Base-by-base conservation (phyloP, 35 echinoderm and acorn worm species). In the Apostichopus japonicus region DNA sequence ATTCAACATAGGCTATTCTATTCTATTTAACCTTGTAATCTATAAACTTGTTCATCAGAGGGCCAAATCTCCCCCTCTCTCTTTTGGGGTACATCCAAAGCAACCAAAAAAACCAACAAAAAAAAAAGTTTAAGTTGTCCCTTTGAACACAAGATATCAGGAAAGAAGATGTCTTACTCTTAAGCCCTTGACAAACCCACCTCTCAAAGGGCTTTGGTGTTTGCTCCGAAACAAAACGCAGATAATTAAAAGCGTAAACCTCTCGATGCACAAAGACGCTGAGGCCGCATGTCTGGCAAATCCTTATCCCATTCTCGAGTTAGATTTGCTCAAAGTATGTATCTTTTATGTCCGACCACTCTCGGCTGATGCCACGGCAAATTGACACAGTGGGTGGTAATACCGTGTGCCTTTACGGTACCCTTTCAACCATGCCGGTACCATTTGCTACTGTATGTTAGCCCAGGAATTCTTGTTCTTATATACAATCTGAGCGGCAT, bases 301-400 rank as follows among this genome's bases (percentile, higher is more conserved):
- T 87, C 63, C 27, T 87, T 55, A 87, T 87, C 86, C 86, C 57
- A 65, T 87, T 87, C 86, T 63, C 56, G 86, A 65, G 63, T 51
- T 63, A 51, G 86, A 87, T 87, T 87, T 87, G 63, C 56, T 24
- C 57, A 63, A 87, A 63, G 55, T 87, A 87, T 87, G 86, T 87
- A 87, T 87, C 86, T 25, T 87, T 87, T 63, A 65, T 62, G 86
- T 27, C 6, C 16, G 51, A 71, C 86, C 86, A 67, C 86, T 87
- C 11, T 51, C 24, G 22, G 86, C 21, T 87, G 86, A 87, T 71
- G 86, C 63, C 56, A 57, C n/a, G n/a, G 63, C 86, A 87, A 87
- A 87, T 87, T 87, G 86, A 87, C 86, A 87, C 86, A 87, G 86
- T 87, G 86, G 86, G 86, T 87, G 86, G 86, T 56, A 87, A 87